Evolutionary conservation across 2,113 vertebrate genomes (phyloP), one percentile per base, ranked within the genome.

Genomic region (Scomber scombrus): DNA sequence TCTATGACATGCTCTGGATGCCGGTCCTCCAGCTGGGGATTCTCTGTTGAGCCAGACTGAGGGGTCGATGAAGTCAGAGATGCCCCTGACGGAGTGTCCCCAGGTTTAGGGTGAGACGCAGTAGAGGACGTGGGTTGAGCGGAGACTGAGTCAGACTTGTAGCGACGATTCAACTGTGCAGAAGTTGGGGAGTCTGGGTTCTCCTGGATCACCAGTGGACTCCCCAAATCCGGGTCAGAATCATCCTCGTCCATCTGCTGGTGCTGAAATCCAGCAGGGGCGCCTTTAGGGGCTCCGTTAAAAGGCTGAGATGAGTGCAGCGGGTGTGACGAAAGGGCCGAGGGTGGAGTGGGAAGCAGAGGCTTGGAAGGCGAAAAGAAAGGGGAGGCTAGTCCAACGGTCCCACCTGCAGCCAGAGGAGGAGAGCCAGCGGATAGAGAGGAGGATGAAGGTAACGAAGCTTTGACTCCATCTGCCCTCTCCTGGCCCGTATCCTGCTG

Each of bases 171-270:
- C 82, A 94, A 86, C 69, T 93, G 93, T 56, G 93, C 82, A 84
- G 91, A 91, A 52, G 83, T 72, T 0, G 94, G 94, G n/a, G 93
- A 93, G 77, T 95, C 93, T 0, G 94, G 94, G 75, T 70, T 94
- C 80, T 96, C 95, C 50, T 95, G 95, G 74, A 96, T 96, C 26
- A 96, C 87, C 21, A 96, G 83, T 0, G 95, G 91, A 85, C 94
- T 94, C 78, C 90, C 94, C 12, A 95, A 56, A 67, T 95, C 94
- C 0, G 94, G 89, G 55, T 96, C 95, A 0, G 95, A 95, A 73
- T 95, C 94, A 1, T 94, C 94, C 81, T 94, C 93, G 63, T 93
- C 93, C 16, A 89, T 84, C 64, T 92, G 91, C 64, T 82, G 84
- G 18, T 82, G 89, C 15, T 88, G 92, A 58, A 93, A 93, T 6